Evolutionary conservation across 2,113 vertebrate species (phyloP).

Genomic region (Nettapus auritus): DNA sequence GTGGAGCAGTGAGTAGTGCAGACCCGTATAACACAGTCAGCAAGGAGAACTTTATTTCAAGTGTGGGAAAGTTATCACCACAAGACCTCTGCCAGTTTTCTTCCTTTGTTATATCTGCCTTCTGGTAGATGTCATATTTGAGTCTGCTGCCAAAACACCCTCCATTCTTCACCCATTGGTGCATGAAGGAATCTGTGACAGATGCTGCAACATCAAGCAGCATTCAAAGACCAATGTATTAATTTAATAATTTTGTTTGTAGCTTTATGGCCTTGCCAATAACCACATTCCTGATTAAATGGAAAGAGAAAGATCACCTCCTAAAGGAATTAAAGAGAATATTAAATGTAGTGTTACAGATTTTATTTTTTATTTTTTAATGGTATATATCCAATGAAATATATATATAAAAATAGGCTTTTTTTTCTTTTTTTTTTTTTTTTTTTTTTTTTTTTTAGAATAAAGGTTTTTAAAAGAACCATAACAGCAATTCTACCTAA

Average conservation of each 20-base stretch:
- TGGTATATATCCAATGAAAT: not conserved
- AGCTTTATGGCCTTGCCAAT: not conserved
- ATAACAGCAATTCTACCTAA: not conserved
- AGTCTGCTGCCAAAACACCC: not conserved
- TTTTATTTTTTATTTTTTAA: not conserved
- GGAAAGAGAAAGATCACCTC: not conserved
- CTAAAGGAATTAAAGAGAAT: not conserved
- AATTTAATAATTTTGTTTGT: constrained; percentile 21
- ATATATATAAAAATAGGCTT: not conserved
- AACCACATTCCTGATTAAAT: not conserved
- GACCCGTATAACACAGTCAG: not conserved
- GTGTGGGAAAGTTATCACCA: not conserved
- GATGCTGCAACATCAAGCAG: not conserved
- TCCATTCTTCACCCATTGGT: constrained; percentile 29
- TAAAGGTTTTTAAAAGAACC: not conserved
- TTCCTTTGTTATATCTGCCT: not conserved
- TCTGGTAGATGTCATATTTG: not conserved
- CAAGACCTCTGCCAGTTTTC: not conserved
- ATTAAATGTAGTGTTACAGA: not conserved
- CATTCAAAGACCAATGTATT: constrained; percentile 34
- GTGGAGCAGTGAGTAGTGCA: not conserved
- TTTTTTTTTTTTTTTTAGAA: not conserved
- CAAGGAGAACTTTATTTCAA: not conserved
- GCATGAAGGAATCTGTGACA: constrained; percentile 40
- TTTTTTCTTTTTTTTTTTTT: not conserved